Percentiles rank a stretch among this genome's conserved stretches.
Evolutionary conservation across 2,113 vertebrate genomes (phyloP).

Genomic region (Cairina moschata): DNA sequence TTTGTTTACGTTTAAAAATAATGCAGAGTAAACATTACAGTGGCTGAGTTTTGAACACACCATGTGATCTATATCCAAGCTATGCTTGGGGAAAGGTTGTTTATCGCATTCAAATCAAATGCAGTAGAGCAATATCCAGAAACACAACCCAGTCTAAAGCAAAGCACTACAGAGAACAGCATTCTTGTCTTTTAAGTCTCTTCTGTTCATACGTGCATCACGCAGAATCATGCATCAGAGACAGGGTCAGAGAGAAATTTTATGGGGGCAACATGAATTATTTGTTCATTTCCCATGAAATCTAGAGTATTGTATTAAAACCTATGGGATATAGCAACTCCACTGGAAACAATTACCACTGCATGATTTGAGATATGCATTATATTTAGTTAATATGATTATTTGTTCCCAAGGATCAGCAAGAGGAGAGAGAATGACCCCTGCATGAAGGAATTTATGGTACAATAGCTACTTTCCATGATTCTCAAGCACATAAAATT

Average conservation of each 20-base stretch:
- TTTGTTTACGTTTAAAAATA: not conserved
- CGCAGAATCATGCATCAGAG: not conserved
- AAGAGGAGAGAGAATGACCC: slow-evolving; percentile 24
- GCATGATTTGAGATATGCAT: slow-evolving; percentile 14
- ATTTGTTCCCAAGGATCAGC: slow-evolving; percentile 37
- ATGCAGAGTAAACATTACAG: not conserved
- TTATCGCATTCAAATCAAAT: not conserved
- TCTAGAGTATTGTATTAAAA: slow-evolving; percentile 30
- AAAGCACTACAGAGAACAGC: not conserved
- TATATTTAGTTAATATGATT: slow-evolving; percentile 50
- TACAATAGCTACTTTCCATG: slow-evolving; percentile 13
- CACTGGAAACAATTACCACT: slow-evolving; percentile 34
- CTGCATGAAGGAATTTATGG: slow-evolving; percentile 47
- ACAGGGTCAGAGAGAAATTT: slow-evolving; percentile 20
- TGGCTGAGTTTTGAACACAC: not conserved
- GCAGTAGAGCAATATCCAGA: not conserved
- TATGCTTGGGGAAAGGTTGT: not conserved
- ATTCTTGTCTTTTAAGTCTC: not conserved
- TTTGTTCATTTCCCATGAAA: slow-evolving; percentile 55
- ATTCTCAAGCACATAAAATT: slow-evolving; percentile 36
- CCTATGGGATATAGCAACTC: slow-evolving; percentile 11
- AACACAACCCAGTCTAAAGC: not conserved
- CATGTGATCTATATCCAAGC: not conserved
- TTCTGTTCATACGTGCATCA: not conserved
- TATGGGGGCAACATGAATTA: slow-evolving; percentile 4